phyloP scores from a whole-genome alignment of 2,113 vertebrate genomes.

The Orientallactaga bullata region DNA sequence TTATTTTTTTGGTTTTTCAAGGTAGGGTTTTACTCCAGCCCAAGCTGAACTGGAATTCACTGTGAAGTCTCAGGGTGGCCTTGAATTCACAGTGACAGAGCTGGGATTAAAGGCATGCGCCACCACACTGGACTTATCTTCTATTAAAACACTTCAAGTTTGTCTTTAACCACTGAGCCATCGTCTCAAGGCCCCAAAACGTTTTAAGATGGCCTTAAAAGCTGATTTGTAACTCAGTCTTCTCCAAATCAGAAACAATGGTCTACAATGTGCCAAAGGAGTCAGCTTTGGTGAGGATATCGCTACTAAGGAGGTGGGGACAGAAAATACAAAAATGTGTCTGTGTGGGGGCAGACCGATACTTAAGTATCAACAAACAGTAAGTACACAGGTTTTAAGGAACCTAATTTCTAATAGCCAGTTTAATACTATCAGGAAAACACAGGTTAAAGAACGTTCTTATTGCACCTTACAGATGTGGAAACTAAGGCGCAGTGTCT shows the following conservation, averaged over 20 bases:
- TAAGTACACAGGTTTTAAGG: not conserved
- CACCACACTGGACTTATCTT: too few species aligned
- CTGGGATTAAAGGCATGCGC: too few species aligned
- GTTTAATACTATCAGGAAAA: not conserved
- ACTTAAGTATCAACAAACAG: not conserved
- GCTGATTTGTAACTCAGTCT: not conserved
- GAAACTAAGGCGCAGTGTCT: not conserved
- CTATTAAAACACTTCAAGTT: not conserved
- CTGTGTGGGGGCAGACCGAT: not conserved
- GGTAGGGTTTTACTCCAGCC: too few species aligned
- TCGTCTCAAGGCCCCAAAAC: too few species aligned
- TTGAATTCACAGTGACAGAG: too few species aligned
- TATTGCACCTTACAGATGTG: not conserved
- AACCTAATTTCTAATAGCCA: not conserved
- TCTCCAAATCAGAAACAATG: conserved; percentile 30
- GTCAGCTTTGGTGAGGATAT: not conserved
- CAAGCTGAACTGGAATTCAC: too few species aligned
- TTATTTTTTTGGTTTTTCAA: too few species aligned
- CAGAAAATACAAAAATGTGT: not conserved
- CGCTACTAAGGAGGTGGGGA: not conserved
- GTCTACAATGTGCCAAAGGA: not conserved
- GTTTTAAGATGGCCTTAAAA: not conserved
- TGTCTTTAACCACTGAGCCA: not conserved
- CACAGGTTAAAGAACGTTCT: not conserved
- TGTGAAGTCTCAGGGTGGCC: too few species aligned